Conservation (phyloP, 2,113 vertebrate species). For the Pangasianodon gigas region DNA sequence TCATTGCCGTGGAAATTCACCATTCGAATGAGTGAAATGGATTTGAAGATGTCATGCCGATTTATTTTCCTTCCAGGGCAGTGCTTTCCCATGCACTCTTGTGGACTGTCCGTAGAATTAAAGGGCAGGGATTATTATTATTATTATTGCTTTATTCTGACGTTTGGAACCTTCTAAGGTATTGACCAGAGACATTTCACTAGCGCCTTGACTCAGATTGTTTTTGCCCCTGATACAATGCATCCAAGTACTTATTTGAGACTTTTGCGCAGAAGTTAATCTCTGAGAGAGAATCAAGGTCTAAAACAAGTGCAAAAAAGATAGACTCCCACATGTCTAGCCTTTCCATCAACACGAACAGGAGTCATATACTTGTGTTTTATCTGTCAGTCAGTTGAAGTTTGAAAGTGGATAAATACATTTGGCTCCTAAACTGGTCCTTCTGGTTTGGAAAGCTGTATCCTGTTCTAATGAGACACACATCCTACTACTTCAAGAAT, state of each 20-base stretch:
- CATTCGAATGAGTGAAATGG: slow-evolving; percentile 10
- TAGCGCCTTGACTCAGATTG: slow-evolving; percentile 35
- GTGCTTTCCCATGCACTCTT: not conserved
- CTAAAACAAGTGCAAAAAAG: not conserved
- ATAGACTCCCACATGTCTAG: slow-evolving; percentile 22
- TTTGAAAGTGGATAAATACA: slow-evolving; percentile 42
- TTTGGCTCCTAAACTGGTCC: slow-evolving; percentile 54
- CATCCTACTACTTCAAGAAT: slow-evolving; percentile 48
- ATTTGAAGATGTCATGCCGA: slow-evolving; percentile 10
- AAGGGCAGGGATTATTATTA: slow-evolving; percentile 27
- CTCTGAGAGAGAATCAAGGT: slow-evolving; percentile 10
- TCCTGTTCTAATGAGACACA: slow-evolving; percentile 53
- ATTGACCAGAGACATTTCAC: slow-evolving; percentile 34
- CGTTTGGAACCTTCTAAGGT: slow-evolving; percentile 3
- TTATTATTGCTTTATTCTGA: slow-evolving; percentile 22
- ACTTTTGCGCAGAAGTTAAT: slow-evolving; percentile 21
- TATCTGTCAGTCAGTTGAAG: slow-evolving; percentile 30
- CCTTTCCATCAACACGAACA: not conserved
- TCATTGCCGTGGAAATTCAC: slow-evolving; percentile 32
- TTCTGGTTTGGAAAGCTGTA: slow-evolving; percentile 56
- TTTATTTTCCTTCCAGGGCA: slow-evolving; percentile 1
- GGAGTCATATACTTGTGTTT: slow-evolving; percentile 29
- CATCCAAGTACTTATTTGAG: slow-evolving; percentile 36
- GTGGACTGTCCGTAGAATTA: slow-evolving; percentile 8
- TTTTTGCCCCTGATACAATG: slow-evolving; percentile 17